phyloP scores from a whole-genome alignment of 2,113 vertebrate genomes.

The Glaucidium brasilianum region DNA sequence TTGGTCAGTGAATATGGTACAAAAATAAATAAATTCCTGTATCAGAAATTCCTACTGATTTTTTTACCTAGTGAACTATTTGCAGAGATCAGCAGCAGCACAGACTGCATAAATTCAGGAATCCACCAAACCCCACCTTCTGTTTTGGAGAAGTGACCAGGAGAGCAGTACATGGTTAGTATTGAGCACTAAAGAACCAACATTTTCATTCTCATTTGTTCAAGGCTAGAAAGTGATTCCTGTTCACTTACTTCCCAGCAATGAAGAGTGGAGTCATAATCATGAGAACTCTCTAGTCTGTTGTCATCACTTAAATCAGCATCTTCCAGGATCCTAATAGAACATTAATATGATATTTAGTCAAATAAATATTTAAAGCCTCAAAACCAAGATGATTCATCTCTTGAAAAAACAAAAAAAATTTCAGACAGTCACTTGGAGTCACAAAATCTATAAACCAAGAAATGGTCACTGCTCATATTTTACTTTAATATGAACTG shows the following conservation, averaged over 20 bases:
- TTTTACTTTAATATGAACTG: neutral
- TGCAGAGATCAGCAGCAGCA: neutral
- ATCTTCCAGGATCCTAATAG: neutral
- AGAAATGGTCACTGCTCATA: neutral
- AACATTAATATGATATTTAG: neutral
- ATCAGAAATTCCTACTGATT: neutral
- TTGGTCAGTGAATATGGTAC: neutral
- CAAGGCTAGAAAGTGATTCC: neutral
- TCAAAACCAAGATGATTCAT: neutral
- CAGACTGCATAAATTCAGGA: neutral
- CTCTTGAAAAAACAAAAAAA: neutral
- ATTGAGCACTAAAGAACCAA: neutral
- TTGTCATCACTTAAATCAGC: neutral
- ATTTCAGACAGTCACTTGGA: neutral
- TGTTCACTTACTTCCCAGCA: neutral
- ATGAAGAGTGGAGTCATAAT: neutral
- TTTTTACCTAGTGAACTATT: neutral
- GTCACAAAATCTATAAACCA: neutral
- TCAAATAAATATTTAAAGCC: neutral
- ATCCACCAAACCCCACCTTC: accelerated
- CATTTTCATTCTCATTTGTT: neutral
- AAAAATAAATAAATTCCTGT: neutral
- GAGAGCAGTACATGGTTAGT: neutral
- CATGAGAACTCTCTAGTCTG: neutral
- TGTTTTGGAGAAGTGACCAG: neutral